Conservation (phyloP, 2,113 vertebrate species). For the Xyliphius kryptos region DNA sequence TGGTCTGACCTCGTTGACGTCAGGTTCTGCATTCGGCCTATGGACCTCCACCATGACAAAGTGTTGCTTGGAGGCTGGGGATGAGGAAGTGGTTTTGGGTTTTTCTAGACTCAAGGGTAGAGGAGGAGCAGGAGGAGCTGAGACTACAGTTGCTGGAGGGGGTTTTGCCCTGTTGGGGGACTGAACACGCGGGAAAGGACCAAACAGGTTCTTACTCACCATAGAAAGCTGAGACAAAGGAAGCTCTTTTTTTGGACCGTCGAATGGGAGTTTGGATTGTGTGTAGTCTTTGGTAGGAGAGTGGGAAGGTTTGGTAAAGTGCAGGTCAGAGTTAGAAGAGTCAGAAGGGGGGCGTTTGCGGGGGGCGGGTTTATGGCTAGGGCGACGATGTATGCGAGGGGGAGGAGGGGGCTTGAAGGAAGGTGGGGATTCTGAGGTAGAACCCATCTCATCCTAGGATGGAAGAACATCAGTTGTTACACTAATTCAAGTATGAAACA, state of each 20-base stretch:
- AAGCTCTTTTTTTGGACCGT: conserved; percentile 56
- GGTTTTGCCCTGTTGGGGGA: conserved; percentile 68
- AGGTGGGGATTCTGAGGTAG: conserved; percentile 71
- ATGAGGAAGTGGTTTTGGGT: conserved; percentile 48
- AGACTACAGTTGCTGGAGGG: conserved; percentile 24
- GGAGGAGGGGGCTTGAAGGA: conserved; percentile 77
- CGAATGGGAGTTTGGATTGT: conserved; percentile 33
- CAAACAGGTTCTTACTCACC: conserved; percentile 72
- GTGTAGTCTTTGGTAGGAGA: conserved; percentile 47
- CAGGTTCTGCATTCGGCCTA: conserved; percentile 85
- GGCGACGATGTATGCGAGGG: conserved; percentile 49
- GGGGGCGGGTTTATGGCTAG: conserved; percentile 57
- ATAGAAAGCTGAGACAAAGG: conserved; percentile 67
- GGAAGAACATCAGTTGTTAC: conserved; percentile 48
- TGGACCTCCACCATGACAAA: conserved; percentile 96
- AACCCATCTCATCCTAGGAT: conserved; percentile 81
- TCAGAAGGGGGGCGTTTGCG: conserved; percentile 71
- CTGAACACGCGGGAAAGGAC: conserved; percentile 87
- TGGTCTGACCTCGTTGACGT: conserved; percentile 89
- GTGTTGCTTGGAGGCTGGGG: conserved; percentile 63
- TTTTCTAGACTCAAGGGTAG: conserved; percentile 46
- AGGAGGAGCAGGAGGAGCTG: conserved; percentile 24
- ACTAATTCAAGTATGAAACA: conserved; percentile 37
- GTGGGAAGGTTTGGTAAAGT: conserved; percentile 71
- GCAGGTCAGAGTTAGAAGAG: conserved; percentile 77